Conservation (phyloP, 2,888 invertebrate species). For the Acronicta aceris region DNA sequence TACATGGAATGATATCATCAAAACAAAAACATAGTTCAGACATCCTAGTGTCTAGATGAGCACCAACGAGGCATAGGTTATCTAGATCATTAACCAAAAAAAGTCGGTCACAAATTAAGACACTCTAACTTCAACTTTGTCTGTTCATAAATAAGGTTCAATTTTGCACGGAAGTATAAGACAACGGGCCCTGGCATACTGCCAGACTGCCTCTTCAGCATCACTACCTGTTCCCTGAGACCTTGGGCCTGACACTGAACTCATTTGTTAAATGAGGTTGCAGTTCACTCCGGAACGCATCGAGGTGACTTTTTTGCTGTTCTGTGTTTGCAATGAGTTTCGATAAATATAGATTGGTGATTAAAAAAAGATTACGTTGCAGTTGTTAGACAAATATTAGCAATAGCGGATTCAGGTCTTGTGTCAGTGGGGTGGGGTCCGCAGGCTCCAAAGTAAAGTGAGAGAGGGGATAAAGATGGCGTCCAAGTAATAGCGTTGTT, state of each 20-base stretch:
- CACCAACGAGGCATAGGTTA: constrained; percentile 17
- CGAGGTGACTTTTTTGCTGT: constrained; percentile 5
- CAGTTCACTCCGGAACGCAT: constrained; percentile 39
- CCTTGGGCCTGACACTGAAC: constrained; percentile 74
- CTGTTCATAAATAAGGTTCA: constrained; percentile 13
- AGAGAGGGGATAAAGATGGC: too few relatives aligned
- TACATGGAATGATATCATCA: constrained; percentile 1
- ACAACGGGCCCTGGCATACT: constrained; percentile 34
- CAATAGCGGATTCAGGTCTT: too few relatives aligned
- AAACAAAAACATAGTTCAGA: constrained; percentile 3
- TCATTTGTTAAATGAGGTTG: constrained; percentile 56
- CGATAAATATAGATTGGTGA: not conserved
- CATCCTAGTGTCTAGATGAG: constrained; percentile 10
- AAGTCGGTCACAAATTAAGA: constrained; percentile 37
- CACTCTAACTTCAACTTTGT: constrained; percentile 16
- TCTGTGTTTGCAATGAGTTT: not conserved
- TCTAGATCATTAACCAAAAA: constrained; percentile 50
- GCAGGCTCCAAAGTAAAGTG: too few relatives aligned
- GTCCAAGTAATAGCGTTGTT: too few relatives aligned
- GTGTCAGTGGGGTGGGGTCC: too few relatives aligned
- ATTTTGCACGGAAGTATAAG: constrained; percentile 1
- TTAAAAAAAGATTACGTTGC: not conserved
- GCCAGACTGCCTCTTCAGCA: constrained; percentile 56
- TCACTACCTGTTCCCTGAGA: constrained; percentile 68
- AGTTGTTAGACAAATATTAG: not conserved